These are phyloP conservation scores for Drosophila parabipectinata DNA, from an alignment of 1,140 invertebrate species.

Conservation along the genomic window DNA sequence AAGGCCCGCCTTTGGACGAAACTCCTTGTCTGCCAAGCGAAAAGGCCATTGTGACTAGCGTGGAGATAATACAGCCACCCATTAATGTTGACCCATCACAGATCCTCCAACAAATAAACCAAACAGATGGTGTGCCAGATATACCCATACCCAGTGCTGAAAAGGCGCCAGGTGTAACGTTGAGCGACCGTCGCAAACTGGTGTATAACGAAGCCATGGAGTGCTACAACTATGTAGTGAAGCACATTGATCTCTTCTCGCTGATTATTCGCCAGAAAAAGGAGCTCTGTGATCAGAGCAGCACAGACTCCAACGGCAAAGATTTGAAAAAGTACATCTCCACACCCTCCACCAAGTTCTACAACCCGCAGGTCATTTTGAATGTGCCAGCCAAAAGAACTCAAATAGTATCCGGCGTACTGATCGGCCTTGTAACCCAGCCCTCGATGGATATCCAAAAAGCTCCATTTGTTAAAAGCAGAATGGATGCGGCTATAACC, in stretches of 20 bases:
- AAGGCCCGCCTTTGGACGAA: not conserved
- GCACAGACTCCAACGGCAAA: not conserved
- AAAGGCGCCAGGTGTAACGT: not conserved
- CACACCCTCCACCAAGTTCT: conserved; percentile 46
- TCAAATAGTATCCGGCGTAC: conserved; percentile 23
- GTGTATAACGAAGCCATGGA: not conserved
- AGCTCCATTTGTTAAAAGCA: conserved; percentile 23
- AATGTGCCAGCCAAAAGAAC: conserved; percentile 16
- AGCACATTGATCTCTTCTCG: not conserved
- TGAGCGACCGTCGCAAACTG: not conserved
- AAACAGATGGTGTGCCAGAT: not conserved
- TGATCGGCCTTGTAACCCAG: conserved; percentile 33
- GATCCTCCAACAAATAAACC: too few species aligned
- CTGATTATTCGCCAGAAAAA: not conserved
- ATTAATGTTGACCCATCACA: too few species aligned
- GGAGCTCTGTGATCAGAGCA: not conserved
- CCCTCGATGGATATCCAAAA: conserved; percentile 38
- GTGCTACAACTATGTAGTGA: not conserved
- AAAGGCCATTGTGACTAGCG: not conserved
- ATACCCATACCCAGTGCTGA: not conserved
- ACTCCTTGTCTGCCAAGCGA: not conserved
- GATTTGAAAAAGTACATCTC: not conserved
- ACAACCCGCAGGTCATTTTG: conserved; percentile 29
- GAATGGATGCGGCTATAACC: conserved; percentile 29
- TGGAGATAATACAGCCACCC: not conserved